Percentiles rank a stretch among this genome's conserved stretches.
Evolutionary conservation across 1,140 invertebrate genomes (phyloP).

Genomic region (Drosophila sturtevanti): DNA sequence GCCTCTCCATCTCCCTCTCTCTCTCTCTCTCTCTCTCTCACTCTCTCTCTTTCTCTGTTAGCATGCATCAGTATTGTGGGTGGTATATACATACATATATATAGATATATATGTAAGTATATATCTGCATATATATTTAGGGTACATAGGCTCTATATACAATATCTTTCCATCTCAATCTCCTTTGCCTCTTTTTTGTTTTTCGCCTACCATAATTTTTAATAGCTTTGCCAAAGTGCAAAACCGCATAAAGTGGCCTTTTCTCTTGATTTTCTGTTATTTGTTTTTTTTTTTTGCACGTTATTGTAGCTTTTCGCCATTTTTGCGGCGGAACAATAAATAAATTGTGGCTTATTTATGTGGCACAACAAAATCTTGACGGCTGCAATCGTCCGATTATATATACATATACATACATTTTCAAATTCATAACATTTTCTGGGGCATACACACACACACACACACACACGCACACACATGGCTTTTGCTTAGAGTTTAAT

Average conservation of each 20-base stretch:
- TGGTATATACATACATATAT: background rate
- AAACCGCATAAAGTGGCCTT: conserved; percentile 68
- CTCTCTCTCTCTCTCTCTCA: background rate
- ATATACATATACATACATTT: conserved; percentile 23
- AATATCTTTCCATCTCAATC: background rate
- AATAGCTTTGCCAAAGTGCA: conserved; percentile 69
- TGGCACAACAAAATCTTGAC: conserved; percentile 53
- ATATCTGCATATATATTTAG: background rate
- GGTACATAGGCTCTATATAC: conserved; percentile 4
- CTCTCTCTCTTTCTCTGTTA: background rate
- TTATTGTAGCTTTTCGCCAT: conserved; percentile 7
- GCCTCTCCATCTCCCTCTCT: background rate
- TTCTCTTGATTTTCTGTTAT: conserved; percentile 36
- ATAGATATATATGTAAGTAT: background rate
- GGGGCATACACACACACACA: background rate
- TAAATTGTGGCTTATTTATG: conserved; percentile 74
- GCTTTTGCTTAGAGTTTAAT: background rate
- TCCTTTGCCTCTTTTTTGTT: background rate
- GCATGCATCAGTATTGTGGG: conserved; percentile 33
- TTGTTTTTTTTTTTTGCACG: conserved; percentile 22
- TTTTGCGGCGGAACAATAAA: conserved; percentile 29
- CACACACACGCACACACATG: too few species aligned
- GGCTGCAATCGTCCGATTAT: conserved; percentile 12
- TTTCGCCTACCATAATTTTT: conserved; percentile 68
- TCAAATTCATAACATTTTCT: conserved; percentile 11